Percentiles rank a stretch among this genome's conserved stretches.
Conservation (phyloP, 2,888 invertebrate genomes). For the Reticulitermes lucifugus region DNA sequence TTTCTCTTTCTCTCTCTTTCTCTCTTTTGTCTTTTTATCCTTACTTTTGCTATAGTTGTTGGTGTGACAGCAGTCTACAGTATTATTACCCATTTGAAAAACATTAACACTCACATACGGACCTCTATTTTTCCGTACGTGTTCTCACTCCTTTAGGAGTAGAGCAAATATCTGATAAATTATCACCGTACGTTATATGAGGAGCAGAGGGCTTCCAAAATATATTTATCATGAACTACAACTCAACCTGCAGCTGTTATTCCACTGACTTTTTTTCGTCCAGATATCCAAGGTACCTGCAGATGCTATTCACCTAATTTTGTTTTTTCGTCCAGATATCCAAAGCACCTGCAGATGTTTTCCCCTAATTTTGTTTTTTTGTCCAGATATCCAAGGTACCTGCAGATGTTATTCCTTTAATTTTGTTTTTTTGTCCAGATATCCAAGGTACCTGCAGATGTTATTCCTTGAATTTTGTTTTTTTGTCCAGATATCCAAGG, state of each 20-base stretch:
- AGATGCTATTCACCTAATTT: too few species aligned
- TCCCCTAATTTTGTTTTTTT: too few species aligned
- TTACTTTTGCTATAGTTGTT: background rate
- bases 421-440: too few species aligned
- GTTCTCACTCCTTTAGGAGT: background rate
- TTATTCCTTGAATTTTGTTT: too few species aligned
- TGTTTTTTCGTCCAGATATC: background rate
- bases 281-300: too few species aligned
- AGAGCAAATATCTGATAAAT: background rate
- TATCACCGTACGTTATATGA: background rate
- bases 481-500: too few species aligned
- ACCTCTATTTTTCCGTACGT: background rate
- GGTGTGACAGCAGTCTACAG: background rate
- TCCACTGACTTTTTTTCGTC: too few species aligned
- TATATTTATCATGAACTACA: too few species aligned
- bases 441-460: too few species aligned
- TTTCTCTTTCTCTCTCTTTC: constrained; percentile 36
- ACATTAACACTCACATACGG: constrained; percentile 11
- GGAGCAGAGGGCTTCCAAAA: background rate
- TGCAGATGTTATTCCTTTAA: too few species aligned
- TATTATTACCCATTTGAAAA: constrained; percentile 25
- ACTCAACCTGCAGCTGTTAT: too few species aligned
- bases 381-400: too few species aligned
- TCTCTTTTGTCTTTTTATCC: constrained; percentile 36
- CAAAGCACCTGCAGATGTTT: background rate